Base-by-base conservation (phyloP, 2,113 vertebrate species). In the Ammospiza nelsoni region DNA sequence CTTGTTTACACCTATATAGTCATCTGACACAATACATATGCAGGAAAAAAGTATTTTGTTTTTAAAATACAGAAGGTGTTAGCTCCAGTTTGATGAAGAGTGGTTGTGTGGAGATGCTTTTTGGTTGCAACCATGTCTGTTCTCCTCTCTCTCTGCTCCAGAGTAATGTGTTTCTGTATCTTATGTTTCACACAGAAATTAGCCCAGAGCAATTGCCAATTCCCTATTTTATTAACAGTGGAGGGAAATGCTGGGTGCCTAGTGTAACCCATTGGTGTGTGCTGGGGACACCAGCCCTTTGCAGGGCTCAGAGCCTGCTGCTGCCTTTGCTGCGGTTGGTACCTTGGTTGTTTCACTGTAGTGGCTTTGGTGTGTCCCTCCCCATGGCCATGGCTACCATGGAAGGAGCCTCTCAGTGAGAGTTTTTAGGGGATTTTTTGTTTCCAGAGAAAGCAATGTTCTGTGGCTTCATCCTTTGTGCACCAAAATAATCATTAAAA, bases 1-100 rank as follows among this genome's bases (percentile, higher is more conserved):
- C 89, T 96, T 97, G 84, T 95, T 97, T 97, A 95, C 77, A 94
- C 87, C 94, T 96, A 89, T 74, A 94, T 92, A 96, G 97, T 96
- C 94, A 91, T 77, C 84, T 79, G 87, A 93, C 82, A 92, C 55
- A 90, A 82, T 25, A 79, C 69, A 71, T 83, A 87, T 21, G 31
- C 90, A 87, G 69, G 23, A 82, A 84, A 29, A 7, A 33, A 1
- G 0, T n/a, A 89, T 84, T 95, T 97, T 96, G 65, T 81, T 97
- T 97, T 95, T 95, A 94, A 97, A 95, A 97, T 52, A 71, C 44
- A 84, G 9, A 90, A 92, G 31, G 51, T 93, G 12, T 55, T 55
- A 51, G 46, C 59, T 96, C 28, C 57, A 61, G 51, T 71, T 89
- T 89, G 79, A 83, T 83, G 44, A 20, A 54, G 24, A 52, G 6